These are phyloP conservation scores for Sepiola atlantica DNA, from an alignment of 2,888 invertebrate genomes.

Conservation along the genomic window DNA sequence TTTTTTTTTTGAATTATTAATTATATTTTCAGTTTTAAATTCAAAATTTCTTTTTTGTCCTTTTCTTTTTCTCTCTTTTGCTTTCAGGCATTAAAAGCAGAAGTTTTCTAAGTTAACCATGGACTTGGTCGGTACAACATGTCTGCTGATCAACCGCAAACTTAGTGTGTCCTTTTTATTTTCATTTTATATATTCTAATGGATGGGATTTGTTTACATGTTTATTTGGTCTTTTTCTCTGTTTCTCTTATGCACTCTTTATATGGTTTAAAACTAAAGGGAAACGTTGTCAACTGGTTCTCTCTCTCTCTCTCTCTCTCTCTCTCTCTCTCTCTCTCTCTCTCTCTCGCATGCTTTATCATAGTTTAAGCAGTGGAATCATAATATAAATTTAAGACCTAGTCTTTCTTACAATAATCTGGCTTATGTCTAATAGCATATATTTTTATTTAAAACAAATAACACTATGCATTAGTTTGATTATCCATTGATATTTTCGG, in stretches of 20 bases:
- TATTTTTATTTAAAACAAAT: no score
- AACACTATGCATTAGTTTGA: no score
- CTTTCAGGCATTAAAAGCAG: slow-evolving; percentile 15
- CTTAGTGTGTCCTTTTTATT: not conserved
- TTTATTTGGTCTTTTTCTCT: not conserved
- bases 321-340: not conserved
- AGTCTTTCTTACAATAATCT: not conserved
- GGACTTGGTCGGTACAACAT: slow-evolving; percentile 8
- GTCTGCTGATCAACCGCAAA: slow-evolving; percentile 10
- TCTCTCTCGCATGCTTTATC: not conserved
- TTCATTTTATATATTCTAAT: not conserved
- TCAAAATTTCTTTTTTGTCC: not conserved
- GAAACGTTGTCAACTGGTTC: not conserved
- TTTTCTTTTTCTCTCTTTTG: no score
- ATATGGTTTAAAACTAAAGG: not conserved
- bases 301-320: no score
- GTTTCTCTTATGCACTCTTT: not conserved
- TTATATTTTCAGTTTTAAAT: no score
- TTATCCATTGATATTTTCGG: no score
- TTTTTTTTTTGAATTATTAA: no score
- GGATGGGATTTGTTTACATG: not conserved
- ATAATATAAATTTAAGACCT: not conserved
- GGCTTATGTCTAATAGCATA: no score
- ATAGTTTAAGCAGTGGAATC: not conserved
- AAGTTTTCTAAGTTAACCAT: slow-evolving; percentile 6